Evolutionary conservation across 2,113 vertebrate genomes (phyloP).

Genomic region (Mesitornis unicolor): DNA sequence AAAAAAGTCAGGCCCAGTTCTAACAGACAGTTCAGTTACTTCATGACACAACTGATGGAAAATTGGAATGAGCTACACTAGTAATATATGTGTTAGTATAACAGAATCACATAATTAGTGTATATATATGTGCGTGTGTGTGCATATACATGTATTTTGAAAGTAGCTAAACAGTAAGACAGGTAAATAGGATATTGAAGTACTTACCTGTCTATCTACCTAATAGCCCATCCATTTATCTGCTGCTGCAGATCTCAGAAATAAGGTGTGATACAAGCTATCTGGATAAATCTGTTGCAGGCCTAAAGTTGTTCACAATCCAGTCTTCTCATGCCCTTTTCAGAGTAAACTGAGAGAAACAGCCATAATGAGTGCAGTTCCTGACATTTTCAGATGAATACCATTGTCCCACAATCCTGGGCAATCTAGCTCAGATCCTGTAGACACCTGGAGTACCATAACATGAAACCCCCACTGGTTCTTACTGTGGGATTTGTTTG

Average conservation of each 20-base stretch:
- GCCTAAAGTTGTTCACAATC: neutral
- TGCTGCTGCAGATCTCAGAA: neutral
- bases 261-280: neutral
- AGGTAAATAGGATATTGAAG: neutral
- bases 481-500: neutral
- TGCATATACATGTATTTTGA: neutral
- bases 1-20: neutral
- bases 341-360: neutral
- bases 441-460: neutral
- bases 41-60: neutral
- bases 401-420: neutral
- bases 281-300: neutral
- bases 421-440: neutral
- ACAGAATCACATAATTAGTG: neutral
- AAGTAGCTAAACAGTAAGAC: neutral
- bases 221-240: neutral
- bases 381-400: neutral
- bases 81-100: neutral
- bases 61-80: neutral
- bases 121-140: neutral
- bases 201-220: neutral
- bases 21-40: neutral
- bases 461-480: neutral
- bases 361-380: neutral
- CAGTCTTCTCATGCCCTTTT: neutral